Conservation (phyloP, 1,140 invertebrate genomes). For the Microplitis mediator region DNA sequence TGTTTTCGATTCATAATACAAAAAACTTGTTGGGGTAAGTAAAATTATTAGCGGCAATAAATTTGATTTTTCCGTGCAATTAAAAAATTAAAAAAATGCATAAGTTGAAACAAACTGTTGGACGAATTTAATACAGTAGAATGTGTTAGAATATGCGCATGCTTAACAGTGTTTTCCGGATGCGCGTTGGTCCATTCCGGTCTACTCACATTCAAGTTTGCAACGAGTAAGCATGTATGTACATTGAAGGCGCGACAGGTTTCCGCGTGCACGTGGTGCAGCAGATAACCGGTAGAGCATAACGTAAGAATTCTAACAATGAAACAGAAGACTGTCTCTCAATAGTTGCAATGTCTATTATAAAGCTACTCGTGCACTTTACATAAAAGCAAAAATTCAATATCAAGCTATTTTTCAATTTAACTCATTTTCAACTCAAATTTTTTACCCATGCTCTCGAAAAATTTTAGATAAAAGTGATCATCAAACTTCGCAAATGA, state of each 20-base stretch:
- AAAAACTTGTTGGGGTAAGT: no score
- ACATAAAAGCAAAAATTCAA: no score
- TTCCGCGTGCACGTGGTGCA: constrained; percentile 36
- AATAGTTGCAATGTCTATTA: no score
- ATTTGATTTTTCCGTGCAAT: background rate
- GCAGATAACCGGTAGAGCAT: constrained; percentile 14
- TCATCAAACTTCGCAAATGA: background rate
- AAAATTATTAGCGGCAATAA: no score
- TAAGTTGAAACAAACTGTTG: constrained; percentile 1
- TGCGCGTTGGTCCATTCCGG: constrained; percentile 17
- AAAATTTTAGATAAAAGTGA: no score
- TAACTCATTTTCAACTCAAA: no score
- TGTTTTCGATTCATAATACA: no score
- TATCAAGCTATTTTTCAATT: no score
- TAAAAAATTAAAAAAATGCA: background rate
- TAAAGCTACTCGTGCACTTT: no score
- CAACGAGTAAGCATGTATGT: constrained; percentile 17
- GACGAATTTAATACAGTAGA: background rate
- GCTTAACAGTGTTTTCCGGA: constrained; percentile 10
- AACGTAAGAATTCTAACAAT: constrained; percentile 1
- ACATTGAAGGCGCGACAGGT: constrained; percentile 35
- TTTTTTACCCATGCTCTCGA: no score
- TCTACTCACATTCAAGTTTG: constrained; percentile 22
- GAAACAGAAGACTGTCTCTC: no score
- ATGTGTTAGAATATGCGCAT: background rate